Conservation (phyloP, 2,113 vertebrate genomes). For the Illadopsis cleaveri region DNA sequence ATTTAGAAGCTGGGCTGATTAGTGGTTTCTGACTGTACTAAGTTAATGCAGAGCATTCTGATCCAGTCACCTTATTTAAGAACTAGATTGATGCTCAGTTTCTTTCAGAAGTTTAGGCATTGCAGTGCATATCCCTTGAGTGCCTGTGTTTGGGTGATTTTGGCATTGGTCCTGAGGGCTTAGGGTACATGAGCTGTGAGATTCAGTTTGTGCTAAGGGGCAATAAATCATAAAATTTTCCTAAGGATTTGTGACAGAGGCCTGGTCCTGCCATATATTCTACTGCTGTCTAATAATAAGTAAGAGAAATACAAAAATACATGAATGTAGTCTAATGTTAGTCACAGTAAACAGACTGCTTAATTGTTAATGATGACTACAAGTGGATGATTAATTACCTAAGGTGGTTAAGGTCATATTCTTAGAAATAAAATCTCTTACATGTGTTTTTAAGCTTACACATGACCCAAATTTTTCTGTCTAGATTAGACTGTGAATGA, state of each 20-base stretch:
- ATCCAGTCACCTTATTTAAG: background rate
- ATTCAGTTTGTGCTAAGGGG: background rate
- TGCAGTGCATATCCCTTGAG: background rate
- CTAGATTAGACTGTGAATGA: background rate
- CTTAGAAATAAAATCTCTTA: background rate
- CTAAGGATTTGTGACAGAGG: background rate
- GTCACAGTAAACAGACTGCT: background rate
- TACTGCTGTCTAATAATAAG: background rate
- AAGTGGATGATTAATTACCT: background rate
- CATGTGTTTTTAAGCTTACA: background rate
- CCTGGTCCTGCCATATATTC: background rate
- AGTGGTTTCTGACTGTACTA: background rate
- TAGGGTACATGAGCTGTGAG: background rate
- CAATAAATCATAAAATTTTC: background rate
- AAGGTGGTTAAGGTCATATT: background rate
- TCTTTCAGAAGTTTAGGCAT: background rate
- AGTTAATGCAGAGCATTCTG: background rate
- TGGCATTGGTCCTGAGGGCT: background rate
- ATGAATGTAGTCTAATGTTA: background rate
- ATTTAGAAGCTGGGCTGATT: background rate
- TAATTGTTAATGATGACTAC: background rate
- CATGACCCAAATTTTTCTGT: background rate
- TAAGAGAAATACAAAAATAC: background rate
- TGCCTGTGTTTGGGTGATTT: rapidly evolving
- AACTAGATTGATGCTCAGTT: background rate